Evolutionary conservation across 2,888 invertebrate species (phyloP).

Genomic region (Chesias legatella): DNA sequence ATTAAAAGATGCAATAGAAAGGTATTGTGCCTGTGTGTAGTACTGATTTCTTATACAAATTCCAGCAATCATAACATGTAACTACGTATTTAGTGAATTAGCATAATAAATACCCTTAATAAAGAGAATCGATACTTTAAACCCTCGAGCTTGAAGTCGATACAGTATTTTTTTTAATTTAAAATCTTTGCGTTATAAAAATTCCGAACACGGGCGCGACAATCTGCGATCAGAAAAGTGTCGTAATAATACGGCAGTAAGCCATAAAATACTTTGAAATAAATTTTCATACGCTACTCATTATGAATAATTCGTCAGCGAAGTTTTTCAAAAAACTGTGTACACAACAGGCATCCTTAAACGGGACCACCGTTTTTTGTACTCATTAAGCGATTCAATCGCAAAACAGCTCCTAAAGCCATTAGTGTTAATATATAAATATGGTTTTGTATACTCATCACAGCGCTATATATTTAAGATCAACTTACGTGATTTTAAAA

Average conservation of each 20-base stretch:
- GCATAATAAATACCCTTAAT: slow-evolving; percentile 71
- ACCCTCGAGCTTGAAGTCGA: slow-evolving; percentile 62
- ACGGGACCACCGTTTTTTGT: slow-evolving; percentile 50
- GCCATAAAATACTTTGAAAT: slow-evolving; percentile 59
- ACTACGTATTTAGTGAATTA: slow-evolving; percentile 63
- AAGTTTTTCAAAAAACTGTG: slow-evolving; percentile 66
- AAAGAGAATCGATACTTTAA: slow-evolving; percentile 60
- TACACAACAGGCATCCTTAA: slow-evolving; percentile 69
- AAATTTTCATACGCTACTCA: slow-evolving; percentile 51
- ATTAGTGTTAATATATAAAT: slow-evolving; percentile 39
- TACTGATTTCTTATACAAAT: slow-evolving; percentile 11
- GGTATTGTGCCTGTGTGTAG: slow-evolving; percentile 2
- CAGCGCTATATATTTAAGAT: no score
- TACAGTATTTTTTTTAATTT: slow-evolving; percentile 51
- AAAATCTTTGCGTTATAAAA: slow-evolving; percentile 56
- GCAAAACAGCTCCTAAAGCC: slow-evolving; percentile 36
- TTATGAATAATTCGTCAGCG: slow-evolving; percentile 70
- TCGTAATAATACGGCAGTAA: slow-evolving; percentile 57
- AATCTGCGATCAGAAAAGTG: slow-evolving; percentile 55
- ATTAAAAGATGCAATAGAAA: slow-evolving; percentile 16
- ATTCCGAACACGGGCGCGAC: slow-evolving; percentile 61
- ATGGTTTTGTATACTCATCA: slow-evolving; percentile 26
- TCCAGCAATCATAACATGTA: slow-evolving; percentile 33
- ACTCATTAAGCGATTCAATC: slow-evolving; percentile 45
- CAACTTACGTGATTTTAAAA: no score